Evolutionary conservation across 2,113 vertebrate species (phyloP), one percentile per base, ranked within the genome.

Genomic region (Pontoporia blainvillei): DNA sequence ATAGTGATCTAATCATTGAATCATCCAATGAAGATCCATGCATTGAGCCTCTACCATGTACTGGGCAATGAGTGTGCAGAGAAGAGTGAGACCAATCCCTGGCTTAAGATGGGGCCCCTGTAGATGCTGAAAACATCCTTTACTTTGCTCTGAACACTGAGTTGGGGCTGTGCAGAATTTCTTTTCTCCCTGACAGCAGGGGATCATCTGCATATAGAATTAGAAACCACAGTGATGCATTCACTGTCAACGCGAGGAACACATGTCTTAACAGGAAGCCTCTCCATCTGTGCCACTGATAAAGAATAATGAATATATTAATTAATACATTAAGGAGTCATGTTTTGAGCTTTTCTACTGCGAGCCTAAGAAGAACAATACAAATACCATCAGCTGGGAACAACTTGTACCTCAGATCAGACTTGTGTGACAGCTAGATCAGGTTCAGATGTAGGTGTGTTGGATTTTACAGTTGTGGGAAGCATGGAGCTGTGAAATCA

Each of bases 251-350:
- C 27, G 62, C 83, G 82, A 94, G 83, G 90, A 91, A 92, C 67
- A 92, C 44, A 18, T 0, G 17, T 59, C 46, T 71, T 86, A 82
- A 86, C 17, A 72, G 34, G 72, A 86, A 94, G 78, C 7, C 66
- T 94, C 93, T 91, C 72, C 59, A 83, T 87, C 44, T 86, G 39
- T 46, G 21, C 46, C 79, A 52, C 85, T 69, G 36, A 93, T 84
- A 86, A 93, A 92, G 62, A 97, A 91, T 41, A 93, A 93, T 81
- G 73, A 90, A 66, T 76, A 46, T 46, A 36, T 93, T 87, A 91
- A 91, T 93, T 95, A 71, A 84, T 84, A 89, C 41, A 54, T 66
- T 90, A 89, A 93, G 81, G 64, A 86, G 81, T 52, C 73, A 46
- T 6, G 29, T 71, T 93, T 73, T 52, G 44, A 97, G 86, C 36